These are phyloP conservation scores for Castor canadensis DNA, from an alignment of 2,113 vertebrate species.

Conservation along the genomic window DNA sequence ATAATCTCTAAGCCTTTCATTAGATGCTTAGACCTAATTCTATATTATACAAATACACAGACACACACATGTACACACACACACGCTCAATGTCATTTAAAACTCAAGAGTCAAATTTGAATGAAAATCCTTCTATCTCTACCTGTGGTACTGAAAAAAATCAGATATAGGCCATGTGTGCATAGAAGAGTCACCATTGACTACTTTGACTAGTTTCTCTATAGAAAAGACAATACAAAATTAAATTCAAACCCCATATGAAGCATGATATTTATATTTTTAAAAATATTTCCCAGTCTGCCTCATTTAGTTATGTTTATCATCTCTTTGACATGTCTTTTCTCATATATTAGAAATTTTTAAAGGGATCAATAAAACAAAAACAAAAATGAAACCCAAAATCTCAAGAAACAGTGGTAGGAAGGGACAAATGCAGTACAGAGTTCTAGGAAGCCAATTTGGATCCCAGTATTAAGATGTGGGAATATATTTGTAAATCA, in stretches of 20 bases:
- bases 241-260: neutral
- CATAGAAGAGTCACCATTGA: neutral
- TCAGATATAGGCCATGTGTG: neutral
- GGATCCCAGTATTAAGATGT: neutral
- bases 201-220: neutral
- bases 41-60: neutral
- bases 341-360: neutral
- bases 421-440: neutral
- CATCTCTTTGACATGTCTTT: neutral
- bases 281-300: neutral
- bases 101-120: constrained; percentile 27
- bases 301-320: neutral
- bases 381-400: neutral
- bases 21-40: neutral
- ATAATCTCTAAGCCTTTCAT: neutral
- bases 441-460: neutral
- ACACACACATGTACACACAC: too few relatives aligned
- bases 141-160: neutral
- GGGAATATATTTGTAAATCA: neutral
- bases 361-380: neutral
- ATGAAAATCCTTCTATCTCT: neutral
- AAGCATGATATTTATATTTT: neutral
- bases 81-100: neutral
- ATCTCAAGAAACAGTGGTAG: neutral
- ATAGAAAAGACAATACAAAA: neutral